These are phyloP conservation scores for Morphnarchus princeps DNA, from an alignment of 2,113 vertebrate species.

Conservation along the genomic window DNA sequence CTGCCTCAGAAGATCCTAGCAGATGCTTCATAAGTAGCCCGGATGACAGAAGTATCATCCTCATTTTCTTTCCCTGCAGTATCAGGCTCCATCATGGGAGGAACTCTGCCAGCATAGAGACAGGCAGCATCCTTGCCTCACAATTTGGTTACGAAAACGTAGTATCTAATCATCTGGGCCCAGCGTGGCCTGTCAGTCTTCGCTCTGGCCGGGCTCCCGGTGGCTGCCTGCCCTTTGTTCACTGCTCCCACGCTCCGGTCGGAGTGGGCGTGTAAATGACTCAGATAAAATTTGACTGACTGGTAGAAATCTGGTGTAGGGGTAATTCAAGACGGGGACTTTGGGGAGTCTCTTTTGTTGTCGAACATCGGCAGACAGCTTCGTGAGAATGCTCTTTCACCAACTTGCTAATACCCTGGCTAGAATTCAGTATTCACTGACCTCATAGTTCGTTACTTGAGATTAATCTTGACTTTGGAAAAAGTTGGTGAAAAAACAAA, in stretches of 20 bases:
- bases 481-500: not conserved
- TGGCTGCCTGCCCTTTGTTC: not conserved
- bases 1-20: not conserved
- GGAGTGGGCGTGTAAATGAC: not conserved
- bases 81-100: not conserved
- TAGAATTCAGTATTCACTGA: conserved; percentile 12
- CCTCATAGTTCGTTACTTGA: not conserved
- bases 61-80: not conserved
- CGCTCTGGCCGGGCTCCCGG: not conserved
- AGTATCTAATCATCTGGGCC: not conserved
- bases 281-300: conserved; percentile 37
- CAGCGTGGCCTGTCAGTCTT: not conserved
- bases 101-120: not conserved
- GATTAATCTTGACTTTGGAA: conserved; percentile 9
- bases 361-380: not conserved
- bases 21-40: not conserved
- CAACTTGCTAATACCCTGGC: not conserved
- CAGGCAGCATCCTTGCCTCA: not conserved
- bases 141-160: not conserved
- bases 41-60: not conserved
- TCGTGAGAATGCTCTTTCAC: not conserved
- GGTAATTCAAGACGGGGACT: conserved; percentile 26
- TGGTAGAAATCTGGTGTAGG: not conserved
- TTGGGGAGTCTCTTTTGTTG: not conserved
- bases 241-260: not conserved